Conservation (phyloP, 2,888 invertebrate species). For the Thelaira solivaga region DNA sequence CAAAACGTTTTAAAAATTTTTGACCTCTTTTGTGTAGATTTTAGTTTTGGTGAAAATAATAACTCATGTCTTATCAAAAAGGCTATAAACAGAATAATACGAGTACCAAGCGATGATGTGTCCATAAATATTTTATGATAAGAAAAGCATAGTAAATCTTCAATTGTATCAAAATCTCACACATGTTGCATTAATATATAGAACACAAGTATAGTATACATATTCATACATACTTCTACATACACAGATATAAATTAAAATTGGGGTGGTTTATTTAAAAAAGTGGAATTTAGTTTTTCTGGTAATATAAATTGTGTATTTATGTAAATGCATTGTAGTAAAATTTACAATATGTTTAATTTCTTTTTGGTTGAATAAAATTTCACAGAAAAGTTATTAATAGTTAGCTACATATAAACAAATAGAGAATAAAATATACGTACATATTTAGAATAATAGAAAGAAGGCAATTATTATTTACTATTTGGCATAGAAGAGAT, state of each 20-base stretch:
- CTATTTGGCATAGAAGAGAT: constrained; percentile 49
- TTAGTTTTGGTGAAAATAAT: not conserved
- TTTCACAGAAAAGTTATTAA: constrained; percentile 6
- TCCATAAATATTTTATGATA: constrained; percentile 36
- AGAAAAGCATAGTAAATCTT: constrained; percentile 1
- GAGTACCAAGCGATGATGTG: constrained; percentile 42
- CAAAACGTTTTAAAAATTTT: constrained; percentile 19
- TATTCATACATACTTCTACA: not conserved
- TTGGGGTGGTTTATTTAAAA: constrained; percentile 29
- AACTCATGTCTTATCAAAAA: constrained; percentile 47
- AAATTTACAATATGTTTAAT: not conserved
- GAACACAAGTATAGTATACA: not conserved
- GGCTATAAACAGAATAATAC: constrained; percentile 8
- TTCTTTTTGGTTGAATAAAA: not conserved
- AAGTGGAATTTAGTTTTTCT: constrained; percentile 26
- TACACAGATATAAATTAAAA: not conserved
- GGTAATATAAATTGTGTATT: constrained; percentile 7
- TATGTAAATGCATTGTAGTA: constrained; percentile 36
- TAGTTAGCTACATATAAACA: no score
- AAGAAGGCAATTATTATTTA: constrained; percentile 9
- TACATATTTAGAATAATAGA: not conserved
- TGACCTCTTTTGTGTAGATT: constrained; percentile 15
- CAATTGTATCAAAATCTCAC: constrained; percentile 22
- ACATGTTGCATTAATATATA: constrained; percentile 23
- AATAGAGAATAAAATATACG: no score